Percentiles rank a stretch among this genome's conserved stretches.
These are phyloP conservation scores for Ophonus ardosiacus DNA, from an alignment of 2,888 invertebrate genomes.

Conservation along the genomic window DNA sequence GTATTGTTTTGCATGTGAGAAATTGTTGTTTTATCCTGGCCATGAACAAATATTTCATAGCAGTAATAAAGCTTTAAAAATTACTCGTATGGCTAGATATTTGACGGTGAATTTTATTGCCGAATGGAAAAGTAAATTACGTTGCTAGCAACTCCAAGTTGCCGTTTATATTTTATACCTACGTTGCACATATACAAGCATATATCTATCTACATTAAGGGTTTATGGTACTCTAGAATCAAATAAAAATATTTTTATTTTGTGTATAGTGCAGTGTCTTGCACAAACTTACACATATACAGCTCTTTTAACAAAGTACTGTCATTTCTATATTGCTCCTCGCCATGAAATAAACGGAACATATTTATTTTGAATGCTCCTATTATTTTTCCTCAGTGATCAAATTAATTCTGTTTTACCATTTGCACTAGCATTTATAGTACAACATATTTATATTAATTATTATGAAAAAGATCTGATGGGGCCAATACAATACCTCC, in stretches of 20 bases:
- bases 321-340: not conserved
- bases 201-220: slow-evolving; percentile 49
- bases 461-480: too few species aligned
- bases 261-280: slow-evolving; percentile 31
- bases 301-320: slow-evolving; percentile 25
- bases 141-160: slow-evolving; percentile 22
- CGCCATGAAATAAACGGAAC: too few species aligned
- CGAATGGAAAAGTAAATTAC: slow-evolving; percentile 50
- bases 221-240: slow-evolving; percentile 29
- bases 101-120: slow-evolving; percentile 41
- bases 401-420: too few species aligned
- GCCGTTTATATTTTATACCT: slow-evolving; percentile 39
- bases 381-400: too few species aligned
- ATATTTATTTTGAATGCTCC: too few species aligned
- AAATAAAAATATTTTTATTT: slow-evolving; percentile 33
- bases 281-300: slow-evolving; percentile 4
- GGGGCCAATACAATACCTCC: too few species aligned
- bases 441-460: too few species aligned
- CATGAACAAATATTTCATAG: slow-evolving; percentile 42
- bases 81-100: slow-evolving; percentile 8
- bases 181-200: slow-evolving; percentile 40
- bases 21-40: slow-evolving; percentile 12
- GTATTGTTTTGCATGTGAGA: slow-evolving; percentile 38
- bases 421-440: too few species aligned
- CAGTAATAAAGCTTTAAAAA: slow-evolving; percentile 44